These are phyloP conservation scores for Condylura cristata DNA, from an alignment of 2,113 vertebrate genomes.

Conservation along the genomic window DNA sequence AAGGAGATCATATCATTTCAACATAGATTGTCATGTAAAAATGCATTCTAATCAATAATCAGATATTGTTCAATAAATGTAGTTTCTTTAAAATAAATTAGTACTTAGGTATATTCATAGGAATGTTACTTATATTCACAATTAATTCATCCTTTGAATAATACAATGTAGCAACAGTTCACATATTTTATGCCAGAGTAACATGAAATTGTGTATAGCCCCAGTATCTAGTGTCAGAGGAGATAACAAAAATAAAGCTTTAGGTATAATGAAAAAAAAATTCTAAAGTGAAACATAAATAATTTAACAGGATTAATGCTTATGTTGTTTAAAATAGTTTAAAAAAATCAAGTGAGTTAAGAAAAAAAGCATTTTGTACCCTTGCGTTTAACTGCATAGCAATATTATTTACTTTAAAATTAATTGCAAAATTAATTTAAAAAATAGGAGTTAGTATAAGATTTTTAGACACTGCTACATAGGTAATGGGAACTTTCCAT, in stretches of 20 bases:
- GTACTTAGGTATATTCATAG: not conserved
- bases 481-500: not conserved
- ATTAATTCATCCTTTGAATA: not conserved
- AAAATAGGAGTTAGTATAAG: not conserved
- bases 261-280: not conserved
- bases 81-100: constrained; percentile 30
- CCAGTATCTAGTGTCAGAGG: not conserved
- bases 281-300: constrained; percentile 28
- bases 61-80: not conserved
- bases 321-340: not conserved
- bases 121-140: not conserved
- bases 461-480: not conserved
- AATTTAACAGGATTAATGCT: not conserved
- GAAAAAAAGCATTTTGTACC: not conserved
- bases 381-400: constrained; percentile 39
- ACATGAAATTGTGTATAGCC: not conserved
- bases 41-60: constrained; percentile 18
- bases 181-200: not conserved
- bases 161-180: not conserved
- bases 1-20: not conserved
- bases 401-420: constrained; percentile 54
- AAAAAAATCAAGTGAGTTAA: not conserved
- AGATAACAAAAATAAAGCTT: not conserved
- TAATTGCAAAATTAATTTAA: constrained; percentile 29
- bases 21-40: not conserved